Evolutionary conservation across 1,140 invertebrate genomes (phyloP).

Genomic region (Pollicipes pollicipes): DNA sequence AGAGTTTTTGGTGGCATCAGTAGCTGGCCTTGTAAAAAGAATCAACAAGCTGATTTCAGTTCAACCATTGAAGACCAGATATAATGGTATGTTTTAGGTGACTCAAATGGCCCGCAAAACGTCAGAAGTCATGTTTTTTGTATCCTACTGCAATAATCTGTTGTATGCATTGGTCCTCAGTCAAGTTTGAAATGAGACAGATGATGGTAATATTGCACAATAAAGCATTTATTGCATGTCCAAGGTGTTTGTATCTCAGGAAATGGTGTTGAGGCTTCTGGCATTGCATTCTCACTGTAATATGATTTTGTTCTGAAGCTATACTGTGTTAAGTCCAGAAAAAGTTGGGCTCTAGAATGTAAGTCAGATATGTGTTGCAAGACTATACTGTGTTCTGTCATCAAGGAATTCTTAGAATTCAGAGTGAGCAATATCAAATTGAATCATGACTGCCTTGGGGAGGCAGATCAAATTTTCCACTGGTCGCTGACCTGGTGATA

Average conservation of each 20-base stretch:
- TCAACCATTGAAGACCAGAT: constrained; percentile 68
- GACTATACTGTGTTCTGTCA: too few relatives aligned
- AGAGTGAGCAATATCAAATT: too few relatives aligned
- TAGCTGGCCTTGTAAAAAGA: constrained; percentile 79
- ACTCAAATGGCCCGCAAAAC: too few relatives aligned
- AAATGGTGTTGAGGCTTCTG: not conserved
- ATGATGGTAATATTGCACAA: constrained; percentile 7
- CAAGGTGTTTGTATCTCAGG: not conserved
- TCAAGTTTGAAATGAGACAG: constrained; percentile 6
- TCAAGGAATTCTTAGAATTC: too few relatives aligned
- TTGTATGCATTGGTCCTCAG: not conserved
- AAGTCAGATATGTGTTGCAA: too few relatives aligned
- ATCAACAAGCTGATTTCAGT: constrained; percentile 90
- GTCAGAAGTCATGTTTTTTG: constrained; percentile 5
- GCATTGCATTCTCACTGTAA: too few relatives aligned
- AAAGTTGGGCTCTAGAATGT: too few relatives aligned
- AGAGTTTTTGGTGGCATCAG: constrained; percentile 64
- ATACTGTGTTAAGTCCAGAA: too few relatives aligned
- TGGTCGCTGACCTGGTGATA: too few relatives aligned
- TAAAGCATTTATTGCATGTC: not conserved
- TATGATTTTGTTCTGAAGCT: too few relatives aligned
- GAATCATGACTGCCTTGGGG: too few relatives aligned
- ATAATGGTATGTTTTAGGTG: constrained; percentile 44
- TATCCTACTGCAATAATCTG: constrained; percentile 11
- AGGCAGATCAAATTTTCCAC: too few relatives aligned